Conservation (phyloP, 2,797 vertebrate genomes). For the Ispidina lecontei region DNA sequence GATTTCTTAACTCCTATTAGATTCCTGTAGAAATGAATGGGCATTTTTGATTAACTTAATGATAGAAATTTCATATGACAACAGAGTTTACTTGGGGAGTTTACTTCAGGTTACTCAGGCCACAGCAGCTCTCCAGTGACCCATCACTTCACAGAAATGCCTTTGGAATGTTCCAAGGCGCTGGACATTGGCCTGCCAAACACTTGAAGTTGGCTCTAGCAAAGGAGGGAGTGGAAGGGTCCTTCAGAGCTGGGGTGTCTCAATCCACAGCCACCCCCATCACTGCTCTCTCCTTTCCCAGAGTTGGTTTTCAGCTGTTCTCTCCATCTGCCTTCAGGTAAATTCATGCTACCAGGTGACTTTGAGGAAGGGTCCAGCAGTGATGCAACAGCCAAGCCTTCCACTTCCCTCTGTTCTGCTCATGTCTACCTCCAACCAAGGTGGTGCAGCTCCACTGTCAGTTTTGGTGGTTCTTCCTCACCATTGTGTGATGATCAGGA, state of each 20-base stretch:
- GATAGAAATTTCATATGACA: conserved; percentile 72
- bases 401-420: background rate
- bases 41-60: conserved; percentile 70
- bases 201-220: conserved; percentile 15
- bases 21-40: conserved; percentile 57
- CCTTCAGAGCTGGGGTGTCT: background rate
- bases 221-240: background rate
- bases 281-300: background rate
- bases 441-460: background rate
- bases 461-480: background rate
- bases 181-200: conserved; percentile 19
- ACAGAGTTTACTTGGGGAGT: conserved; percentile 54
- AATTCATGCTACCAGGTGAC: background rate
- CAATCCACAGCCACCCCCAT: background rate
- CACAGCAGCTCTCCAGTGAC: conserved; percentile 30
- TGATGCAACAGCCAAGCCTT: accelerated
- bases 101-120: conserved; percentile 59
- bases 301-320: background rate
- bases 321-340: background rate
- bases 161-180: conserved; percentile 43
- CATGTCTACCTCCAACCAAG: background rate
- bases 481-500: background rate
- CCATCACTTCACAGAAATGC: conserved; percentile 41
- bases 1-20: conserved; percentile 71
- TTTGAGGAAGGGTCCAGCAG: background rate